Evolutionary conservation across 2,113 vertebrate species (phyloP).

Genomic region (Sinocyclocheilus anophthalmus): DNA sequence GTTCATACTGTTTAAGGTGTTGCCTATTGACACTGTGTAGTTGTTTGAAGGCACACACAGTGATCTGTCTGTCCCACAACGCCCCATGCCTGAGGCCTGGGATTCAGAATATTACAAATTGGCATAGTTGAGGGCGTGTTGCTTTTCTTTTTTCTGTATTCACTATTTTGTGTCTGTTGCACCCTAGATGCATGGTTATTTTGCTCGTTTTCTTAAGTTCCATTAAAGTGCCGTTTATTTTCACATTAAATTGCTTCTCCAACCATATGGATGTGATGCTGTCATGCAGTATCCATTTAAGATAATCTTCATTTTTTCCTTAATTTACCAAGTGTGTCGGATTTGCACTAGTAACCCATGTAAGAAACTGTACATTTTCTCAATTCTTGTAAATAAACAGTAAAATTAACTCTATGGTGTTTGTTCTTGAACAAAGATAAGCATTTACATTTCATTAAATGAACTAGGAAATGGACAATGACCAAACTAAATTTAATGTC

Average conservation of each 20-base stretch:
- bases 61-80: constrained; percentile 1
- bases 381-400: constrained; percentile 95
- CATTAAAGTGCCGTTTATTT: constrained; percentile 42
- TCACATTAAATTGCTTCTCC: constrained; percentile 48
- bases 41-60: neutral
- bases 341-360: constrained; percentile 97
- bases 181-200: constrained; percentile 35
- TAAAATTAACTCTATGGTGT: constrained; percentile 45
- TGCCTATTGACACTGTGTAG: constrained; percentile 9
- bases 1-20: neutral
- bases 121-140: constrained; percentile 1
- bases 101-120: constrained; percentile 15
- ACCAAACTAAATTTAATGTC: constrained; percentile 69
- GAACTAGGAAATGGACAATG: constrained; percentile 7
- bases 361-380: constrained; percentile 98
- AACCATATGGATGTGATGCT: constrained; percentile 56
- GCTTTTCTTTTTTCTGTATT: neutral
- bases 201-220: constrained; percentile 25
- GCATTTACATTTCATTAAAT: constrained; percentile 39
- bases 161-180: neutral
- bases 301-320: constrained; percentile 68
- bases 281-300: constrained; percentile 56
- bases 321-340: constrained; percentile 77
- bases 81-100: neutral
- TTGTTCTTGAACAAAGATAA: constrained; percentile 8